Conservation (phyloP, 2,113 vertebrate species). For the Carettochelys insculpta region DNA sequence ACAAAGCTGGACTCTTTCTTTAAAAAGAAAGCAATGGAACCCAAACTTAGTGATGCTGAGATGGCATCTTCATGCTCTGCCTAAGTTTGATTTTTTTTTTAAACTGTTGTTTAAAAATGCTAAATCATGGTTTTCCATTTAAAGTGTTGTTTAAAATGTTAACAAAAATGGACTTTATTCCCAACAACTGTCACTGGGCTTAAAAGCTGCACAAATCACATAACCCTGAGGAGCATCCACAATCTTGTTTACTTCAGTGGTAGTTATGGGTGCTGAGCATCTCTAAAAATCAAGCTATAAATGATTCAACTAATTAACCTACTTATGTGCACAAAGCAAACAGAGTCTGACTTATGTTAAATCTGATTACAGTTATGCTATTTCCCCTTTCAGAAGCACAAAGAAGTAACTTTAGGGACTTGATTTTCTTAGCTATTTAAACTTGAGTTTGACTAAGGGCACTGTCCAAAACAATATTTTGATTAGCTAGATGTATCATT, state of each 20-base stretch:
- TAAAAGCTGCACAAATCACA: background rate
- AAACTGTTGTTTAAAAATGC: too few species aligned
- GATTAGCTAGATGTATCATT: background rate
- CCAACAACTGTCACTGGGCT: background rate
- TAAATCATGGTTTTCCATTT: too few species aligned
- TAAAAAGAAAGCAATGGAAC: too few species aligned
- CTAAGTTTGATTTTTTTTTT: too few species aligned
- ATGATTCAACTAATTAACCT: background rate
- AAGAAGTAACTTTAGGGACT: background rate
- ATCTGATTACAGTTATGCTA: background rate
- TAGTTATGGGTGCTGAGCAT: background rate
- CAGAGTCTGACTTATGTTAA: background rate
- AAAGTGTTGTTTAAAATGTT: too few species aligned
- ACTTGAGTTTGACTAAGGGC: background rate
- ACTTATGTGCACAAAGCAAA: background rate
- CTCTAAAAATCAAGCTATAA: background rate
- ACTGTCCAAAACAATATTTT: background rate
- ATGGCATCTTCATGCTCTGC: too few species aligned
- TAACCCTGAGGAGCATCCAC: too few species aligned
- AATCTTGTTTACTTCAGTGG: background rate
- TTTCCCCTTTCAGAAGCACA: background rate
- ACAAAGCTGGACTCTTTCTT: too few species aligned
- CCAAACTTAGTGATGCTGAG: too few species aligned
- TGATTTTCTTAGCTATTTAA: background rate
- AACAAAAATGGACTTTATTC: background rate